These are phyloP conservation scores for Lepidurus arcticus DNA, from an alignment of 1,140 invertebrate genomes.

Conservation along the genomic window DNA sequence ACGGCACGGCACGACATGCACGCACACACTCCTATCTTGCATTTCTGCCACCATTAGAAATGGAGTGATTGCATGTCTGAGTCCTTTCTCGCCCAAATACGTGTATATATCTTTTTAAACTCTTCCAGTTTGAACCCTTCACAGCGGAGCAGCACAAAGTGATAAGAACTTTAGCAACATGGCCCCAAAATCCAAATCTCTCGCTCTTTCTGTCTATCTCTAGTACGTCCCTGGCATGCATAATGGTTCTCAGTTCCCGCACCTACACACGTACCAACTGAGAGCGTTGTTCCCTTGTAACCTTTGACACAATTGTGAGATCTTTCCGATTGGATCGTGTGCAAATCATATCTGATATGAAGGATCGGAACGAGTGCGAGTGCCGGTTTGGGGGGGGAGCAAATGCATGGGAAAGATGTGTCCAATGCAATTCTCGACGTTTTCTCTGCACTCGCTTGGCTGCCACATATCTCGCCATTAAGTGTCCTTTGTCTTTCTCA, in stretches of 20 bases:
- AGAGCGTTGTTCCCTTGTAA: background rate
- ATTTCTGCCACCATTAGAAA: background rate
- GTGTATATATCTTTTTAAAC: background rate
- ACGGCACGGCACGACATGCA: background rate
- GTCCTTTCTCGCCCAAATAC: background rate
- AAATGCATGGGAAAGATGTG: background rate
- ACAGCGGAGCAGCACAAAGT: background rate
- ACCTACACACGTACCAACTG: background rate
- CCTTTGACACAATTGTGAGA: background rate
- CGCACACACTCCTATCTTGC: background rate
- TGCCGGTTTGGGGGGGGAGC: background rate
- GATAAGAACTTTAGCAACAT: background rate
- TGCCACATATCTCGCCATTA: slow-evolving; percentile 15
- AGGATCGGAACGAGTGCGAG: background rate
- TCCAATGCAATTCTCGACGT: background rate
- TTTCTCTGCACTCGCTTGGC: background rate
- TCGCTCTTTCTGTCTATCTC: background rate
- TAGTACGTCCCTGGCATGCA: background rate
- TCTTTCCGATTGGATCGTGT: background rate
- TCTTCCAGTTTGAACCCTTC: background rate
- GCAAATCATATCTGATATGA: background rate
- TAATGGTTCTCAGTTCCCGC: background rate
- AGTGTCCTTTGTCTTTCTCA: background rate
- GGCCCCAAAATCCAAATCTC: background rate
- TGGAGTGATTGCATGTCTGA: background rate